A percentile compares a stretch with the other conserved stretches of the same genome.
Conservation (phyloP, 2,797 vertebrate species). For the Enteromius thamalakanensis region DNA sequence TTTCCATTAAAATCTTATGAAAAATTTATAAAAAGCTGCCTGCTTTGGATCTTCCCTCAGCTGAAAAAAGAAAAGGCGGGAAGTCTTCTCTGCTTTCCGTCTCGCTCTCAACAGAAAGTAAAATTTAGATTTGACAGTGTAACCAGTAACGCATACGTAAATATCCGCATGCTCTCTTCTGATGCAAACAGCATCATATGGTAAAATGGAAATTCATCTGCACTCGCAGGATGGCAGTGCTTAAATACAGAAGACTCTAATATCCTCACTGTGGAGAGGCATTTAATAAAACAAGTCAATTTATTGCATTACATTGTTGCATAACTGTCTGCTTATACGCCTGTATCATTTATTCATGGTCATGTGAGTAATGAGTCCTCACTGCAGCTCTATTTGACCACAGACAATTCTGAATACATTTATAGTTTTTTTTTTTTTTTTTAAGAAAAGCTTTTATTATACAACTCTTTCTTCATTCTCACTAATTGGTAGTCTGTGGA, state of each 20-base stretch:
- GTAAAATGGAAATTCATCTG: constrained; percentile 17
- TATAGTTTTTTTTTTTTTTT: not conserved
- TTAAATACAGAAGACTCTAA: constrained; percentile 41
- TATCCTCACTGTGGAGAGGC: constrained; percentile 25
- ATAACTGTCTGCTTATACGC: constrained; percentile 25
- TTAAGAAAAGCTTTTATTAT: not conserved
- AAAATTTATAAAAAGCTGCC: not conserved
- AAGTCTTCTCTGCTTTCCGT: not conserved
- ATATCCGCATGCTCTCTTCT: not conserved
- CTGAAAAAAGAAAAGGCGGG: not conserved
- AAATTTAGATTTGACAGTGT: not conserved
- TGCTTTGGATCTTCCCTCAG: not conserved
- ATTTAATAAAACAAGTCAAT: constrained; percentile 44
- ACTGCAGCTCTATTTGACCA: not conserved
- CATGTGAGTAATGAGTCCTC: not conserved
- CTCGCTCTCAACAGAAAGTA: not conserved
- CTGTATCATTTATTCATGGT: constrained; percentile 44
- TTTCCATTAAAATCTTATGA: constrained; percentile 10
- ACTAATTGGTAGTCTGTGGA: not conserved
- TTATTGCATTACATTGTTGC: constrained; percentile 21
- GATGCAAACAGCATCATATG: constrained; percentile 1
- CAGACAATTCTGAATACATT: constrained; percentile 4
- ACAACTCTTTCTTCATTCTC: not conserved
- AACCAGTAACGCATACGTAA: not conserved
- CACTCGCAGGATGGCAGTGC: constrained; percentile 16